Base-by-base conservation (phyloP, 37 sponge, comb jelly and placozoan genomes). In the Ephydatia muelleri region DNA sequence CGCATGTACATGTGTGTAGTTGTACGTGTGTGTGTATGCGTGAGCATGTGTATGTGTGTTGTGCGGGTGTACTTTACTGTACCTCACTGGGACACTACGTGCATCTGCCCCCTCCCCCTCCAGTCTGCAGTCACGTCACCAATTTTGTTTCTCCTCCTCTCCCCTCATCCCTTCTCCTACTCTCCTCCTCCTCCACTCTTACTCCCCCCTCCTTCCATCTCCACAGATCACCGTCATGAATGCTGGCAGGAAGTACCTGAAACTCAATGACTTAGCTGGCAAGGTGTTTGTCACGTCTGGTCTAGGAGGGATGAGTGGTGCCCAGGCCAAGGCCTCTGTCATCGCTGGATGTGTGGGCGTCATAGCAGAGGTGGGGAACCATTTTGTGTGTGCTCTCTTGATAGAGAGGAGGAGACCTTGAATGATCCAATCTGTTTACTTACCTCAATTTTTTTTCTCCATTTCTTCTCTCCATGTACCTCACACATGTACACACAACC, bases 271-370 rank as follows among this genome's bases (percentile, higher is more conserved):
- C 71, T 87, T 96, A 33, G 65, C 85, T 16, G 99, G 99, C 13
- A 97, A 97, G 88, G 96, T 98, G 35, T 93, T 94, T 69, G 86
- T 98, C 73, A 96, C 93, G 0, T 87, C 97, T 67, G 99, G 99
- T 9, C 88, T 98, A 36, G 99, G 99, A 21, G 99, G 99, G 9
- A 98, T 98, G 99, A 98, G 99, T 92, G 99, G 99, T 31, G 99
- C 99, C 21, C 99, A 98, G 83, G 95, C 95, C 33, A 98, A 98
- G 73, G 97, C 99, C 19, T 78, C 97, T 33, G 86, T 91, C 68
- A 96, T 98, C 34, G 89, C 87, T 36, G 99, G 99, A 11, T 96
- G 95, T 81, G 80, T 98, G 23, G 99, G 95, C 35, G 99, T 98
- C 40, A 91, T 98, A 40, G 99, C 99, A n/a, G 99, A 98, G 94